Evolutionary conservation across 1,140 invertebrate genomes (phyloP).

Genomic region (Drosophila parabipectinata): DNA sequence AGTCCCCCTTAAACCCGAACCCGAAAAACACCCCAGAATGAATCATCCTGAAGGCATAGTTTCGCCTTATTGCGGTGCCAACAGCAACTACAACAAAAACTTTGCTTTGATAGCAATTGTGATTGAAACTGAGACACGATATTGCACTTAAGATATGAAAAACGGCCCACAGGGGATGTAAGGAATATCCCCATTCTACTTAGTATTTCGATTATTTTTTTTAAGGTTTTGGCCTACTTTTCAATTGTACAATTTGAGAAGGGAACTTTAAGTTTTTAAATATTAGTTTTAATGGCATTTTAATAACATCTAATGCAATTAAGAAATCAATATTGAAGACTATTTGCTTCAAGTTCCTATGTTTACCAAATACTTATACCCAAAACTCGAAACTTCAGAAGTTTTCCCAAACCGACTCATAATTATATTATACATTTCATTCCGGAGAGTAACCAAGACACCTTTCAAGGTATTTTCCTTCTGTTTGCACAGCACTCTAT

Average conservation of each 20-base stretch:
- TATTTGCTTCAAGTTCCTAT: constrained; percentile 19
- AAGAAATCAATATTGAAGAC: neutral
- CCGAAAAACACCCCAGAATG: neutral
- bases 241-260: neutral
- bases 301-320: neutral
- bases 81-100: constrained; percentile 35
- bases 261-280: neutral
- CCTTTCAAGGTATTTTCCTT: constrained; percentile 24
- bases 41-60: constrained; percentile 48
- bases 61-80: constrained; percentile 55
- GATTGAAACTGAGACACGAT: constrained; percentile 63
- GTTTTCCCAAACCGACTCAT: constrained; percentile 15
- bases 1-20: neutral
- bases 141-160: constrained; percentile 67
- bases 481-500: constrained; percentile 35
- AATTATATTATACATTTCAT: constrained; percentile 41
- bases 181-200: neutral
- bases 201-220: constrained; percentile 22
- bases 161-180: constrained; percentile 12
- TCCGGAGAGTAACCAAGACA: constrained; percentile 27
- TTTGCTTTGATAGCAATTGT: constrained; percentile 60
- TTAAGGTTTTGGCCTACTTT: constrained; percentile 14
- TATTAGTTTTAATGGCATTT: neutral
- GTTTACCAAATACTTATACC: constrained; percentile 31
- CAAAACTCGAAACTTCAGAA: constrained; percentile 22